phyloP scores from a whole-genome alignment of 1,140 invertebrate genomes.

The Pectinophora gossypiella region DNA sequence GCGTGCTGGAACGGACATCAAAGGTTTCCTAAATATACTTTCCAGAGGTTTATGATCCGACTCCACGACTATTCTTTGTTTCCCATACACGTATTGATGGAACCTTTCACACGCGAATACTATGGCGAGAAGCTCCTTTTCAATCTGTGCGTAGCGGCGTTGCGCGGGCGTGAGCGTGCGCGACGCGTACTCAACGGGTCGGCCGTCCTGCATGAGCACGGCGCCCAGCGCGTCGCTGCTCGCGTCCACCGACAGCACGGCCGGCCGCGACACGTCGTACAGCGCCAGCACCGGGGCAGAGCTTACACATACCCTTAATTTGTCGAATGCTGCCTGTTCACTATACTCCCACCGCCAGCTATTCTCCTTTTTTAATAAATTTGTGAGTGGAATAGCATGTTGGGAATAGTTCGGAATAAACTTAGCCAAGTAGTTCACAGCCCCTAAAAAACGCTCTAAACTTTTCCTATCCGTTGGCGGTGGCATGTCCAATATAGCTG shows the following conservation, averaged over 20 bases:
- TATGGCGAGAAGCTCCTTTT: slow-evolving; percentile 46
- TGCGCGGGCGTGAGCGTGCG: slow-evolving; percentile 38
- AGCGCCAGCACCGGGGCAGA: neutral
- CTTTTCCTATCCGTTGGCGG: neutral
- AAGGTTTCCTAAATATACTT: slow-evolving; percentile 49
- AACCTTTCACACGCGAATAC: slow-evolving; percentile 33
- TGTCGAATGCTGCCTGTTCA: neutral
- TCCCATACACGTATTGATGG: slow-evolving; percentile 19
- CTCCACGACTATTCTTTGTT: slow-evolving; percentile 32
- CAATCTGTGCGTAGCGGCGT: slow-evolving; percentile 36
- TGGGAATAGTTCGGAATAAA: slow-evolving; percentile 34
- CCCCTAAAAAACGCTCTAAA: slow-evolving; percentile 25
- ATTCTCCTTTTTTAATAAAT: slow-evolving; percentile 28
- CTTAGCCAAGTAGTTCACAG: slow-evolving; percentile 32
- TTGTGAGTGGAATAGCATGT: slow-evolving; percentile 22
- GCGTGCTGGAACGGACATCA: slow-evolving; percentile 41
- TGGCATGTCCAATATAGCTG: slow-evolving; percentile 8
- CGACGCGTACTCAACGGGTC: slow-evolving; percentile 32
- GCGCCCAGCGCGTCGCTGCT: slow-evolving; percentile 25
- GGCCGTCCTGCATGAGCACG: slow-evolving; percentile 26
- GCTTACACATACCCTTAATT: neutral
- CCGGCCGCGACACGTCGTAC: slow-evolving; percentile 6
- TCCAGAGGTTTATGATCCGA: slow-evolving; percentile 66
- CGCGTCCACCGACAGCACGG: slow-evolving; percentile 14
- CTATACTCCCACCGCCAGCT: slow-evolving; percentile 28